Percentiles rank a stretch among this genome's conserved stretches.
Conservation (phyloP, 2,888 invertebrate genomes). For the Steromphala cineraria region DNA sequence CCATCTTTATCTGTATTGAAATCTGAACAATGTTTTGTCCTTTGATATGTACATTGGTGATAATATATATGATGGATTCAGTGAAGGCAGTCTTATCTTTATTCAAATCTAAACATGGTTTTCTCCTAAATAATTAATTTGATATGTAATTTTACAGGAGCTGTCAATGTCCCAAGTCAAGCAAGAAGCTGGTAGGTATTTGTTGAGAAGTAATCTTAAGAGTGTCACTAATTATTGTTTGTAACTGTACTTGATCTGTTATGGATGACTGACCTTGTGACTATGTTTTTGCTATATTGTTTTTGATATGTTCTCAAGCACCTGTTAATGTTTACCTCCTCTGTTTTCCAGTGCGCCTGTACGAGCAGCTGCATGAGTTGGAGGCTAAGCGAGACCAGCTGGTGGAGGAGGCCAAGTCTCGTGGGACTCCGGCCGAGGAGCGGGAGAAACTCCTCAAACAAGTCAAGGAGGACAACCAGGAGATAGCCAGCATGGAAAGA, state of each 20-base stretch:
- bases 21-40: too few relatives aligned
- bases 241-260: too few relatives aligned
- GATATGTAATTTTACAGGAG: constrained; percentile 49
- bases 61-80: too few relatives aligned
- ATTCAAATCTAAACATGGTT: too few relatives aligned
- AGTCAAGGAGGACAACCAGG: constrained; percentile 86
- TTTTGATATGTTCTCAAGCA: neutral
- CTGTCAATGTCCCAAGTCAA: constrained; percentile 76
- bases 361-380: constrained; percentile 80
- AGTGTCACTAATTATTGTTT: neutral
- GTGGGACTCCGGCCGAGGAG: constrained; percentile 86
- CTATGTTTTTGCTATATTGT: too few relatives aligned
- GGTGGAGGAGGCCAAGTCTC: constrained; percentile 82
- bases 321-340: neutral
- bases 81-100: too few relatives aligned
- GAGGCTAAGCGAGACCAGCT: constrained; percentile 82
- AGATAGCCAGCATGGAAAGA: constrained; percentile 86
- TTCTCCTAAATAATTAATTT: too few relatives aligned
- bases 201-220: neutral
- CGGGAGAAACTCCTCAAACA: constrained; percentile 84
- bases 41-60: too few relatives aligned
- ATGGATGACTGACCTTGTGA: too few relatives aligned
- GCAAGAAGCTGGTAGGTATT: constrained; percentile 77
- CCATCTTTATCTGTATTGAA: too few relatives aligned
- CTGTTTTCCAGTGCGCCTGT: constrained; percentile 77